phyloP scores from a whole-genome alignment of 2,888 invertebrate genomes.

The Machimus atricapillus region DNA sequence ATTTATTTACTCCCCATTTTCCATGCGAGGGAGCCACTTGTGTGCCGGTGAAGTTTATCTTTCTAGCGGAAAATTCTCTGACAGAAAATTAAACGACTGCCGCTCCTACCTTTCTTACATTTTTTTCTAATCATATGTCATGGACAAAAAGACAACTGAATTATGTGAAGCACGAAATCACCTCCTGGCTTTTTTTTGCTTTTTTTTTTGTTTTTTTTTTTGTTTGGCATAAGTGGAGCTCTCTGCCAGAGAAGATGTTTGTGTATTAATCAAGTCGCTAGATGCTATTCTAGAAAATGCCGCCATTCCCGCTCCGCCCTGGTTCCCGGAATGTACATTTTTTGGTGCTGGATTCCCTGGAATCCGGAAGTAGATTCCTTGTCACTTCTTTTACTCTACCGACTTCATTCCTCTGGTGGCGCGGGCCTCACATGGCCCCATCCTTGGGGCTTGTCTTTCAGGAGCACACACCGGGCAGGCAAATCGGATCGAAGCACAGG shows the following conservation, averaged over 20 bases:
- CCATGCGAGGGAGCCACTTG: background rate
- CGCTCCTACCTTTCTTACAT: constrained; percentile 7
- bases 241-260: constrained; percentile 10
- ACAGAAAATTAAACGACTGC: constrained; percentile 37
- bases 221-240: constrained; percentile 19
- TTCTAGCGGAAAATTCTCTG: constrained; percentile 26
- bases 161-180: constrained; percentile 40
- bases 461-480: background rate
- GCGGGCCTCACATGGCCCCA: background rate
- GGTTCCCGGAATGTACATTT: background rate
- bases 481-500: constrained; percentile 8
- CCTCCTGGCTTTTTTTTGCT: constrained; percentile 15
- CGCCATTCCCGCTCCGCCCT: background rate
- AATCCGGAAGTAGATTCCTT: constrained; percentile 9
- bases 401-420: background rate
- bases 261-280: constrained; percentile 35
- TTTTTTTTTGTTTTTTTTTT: background rate
- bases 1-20: constrained; percentile 7
- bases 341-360: background rate
- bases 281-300: constrained; percentile 2
- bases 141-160: constrained; percentile 38
- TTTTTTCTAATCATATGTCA: constrained; percentile 39
- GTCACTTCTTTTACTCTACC: constrained; percentile 25
- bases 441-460: constrained; percentile 24
- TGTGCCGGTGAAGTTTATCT: constrained; percentile 12